Conservation (phyloP, 92 coral and sea anemone genomes). For the Isaurus tuberculatus region DNA sequence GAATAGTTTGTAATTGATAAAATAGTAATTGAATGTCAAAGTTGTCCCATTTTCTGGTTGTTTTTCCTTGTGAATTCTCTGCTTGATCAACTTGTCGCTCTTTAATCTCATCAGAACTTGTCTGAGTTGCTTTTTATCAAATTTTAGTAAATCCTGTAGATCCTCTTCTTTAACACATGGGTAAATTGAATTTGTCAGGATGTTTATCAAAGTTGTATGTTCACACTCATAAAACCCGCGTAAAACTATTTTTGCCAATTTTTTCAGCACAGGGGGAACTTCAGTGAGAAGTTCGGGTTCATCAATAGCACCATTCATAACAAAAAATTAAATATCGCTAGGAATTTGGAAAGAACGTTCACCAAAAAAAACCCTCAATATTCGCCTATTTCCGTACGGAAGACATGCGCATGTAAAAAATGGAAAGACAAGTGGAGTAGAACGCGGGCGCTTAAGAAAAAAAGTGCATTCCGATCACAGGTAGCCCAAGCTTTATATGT, state of each 20-base stretch:
- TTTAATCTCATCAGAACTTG: conserved; percentile 79
- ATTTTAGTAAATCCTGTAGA: conserved; percentile 77
- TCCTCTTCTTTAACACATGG: conserved; percentile 98
- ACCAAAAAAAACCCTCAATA: neutral
- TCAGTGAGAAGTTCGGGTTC: conserved; percentile 89
- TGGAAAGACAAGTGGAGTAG: neutral
- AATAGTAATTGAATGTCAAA: conserved; percentile 83
- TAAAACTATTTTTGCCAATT: conserved; percentile 79
- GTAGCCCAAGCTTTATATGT: too few relatives aligned
- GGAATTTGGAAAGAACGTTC: neutral
- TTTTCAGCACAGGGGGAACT: conserved; percentile 88
- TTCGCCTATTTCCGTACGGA: neutral
- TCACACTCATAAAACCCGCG: conserved; percentile 93
- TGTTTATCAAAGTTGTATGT: conserved; percentile 80
- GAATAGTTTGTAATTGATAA: conserved; percentile 93
- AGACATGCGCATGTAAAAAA: neutral
- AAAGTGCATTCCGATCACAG: too few relatives aligned
- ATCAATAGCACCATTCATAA: conserved; percentile 87
- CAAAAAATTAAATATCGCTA: neutral
- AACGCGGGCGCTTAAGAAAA: neutral
- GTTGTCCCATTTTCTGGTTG: conserved; percentile 89
- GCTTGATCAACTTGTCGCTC: conserved; percentile 96
- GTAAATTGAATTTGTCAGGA: conserved; percentile 84
- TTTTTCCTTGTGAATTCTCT: conserved; percentile 87
- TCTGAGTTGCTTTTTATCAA: conserved; percentile 91